These are phyloP conservation scores for Phacellophora camtschatica DNA, from an alignment of 30 jellyfish, hydroid and myxozoan species.

Conservation along the genomic window DNA sequence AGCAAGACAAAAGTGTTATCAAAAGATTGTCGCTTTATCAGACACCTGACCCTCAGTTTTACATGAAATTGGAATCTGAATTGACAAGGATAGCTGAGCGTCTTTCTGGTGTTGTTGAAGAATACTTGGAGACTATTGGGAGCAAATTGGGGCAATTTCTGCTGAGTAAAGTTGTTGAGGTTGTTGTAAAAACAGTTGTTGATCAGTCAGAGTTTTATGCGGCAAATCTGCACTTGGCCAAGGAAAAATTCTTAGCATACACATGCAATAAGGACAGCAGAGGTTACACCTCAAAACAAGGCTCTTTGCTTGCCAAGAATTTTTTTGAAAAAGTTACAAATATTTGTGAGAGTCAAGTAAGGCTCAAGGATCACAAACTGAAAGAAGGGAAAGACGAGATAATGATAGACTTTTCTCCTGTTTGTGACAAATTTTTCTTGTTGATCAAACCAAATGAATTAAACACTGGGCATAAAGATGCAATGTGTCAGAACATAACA, in stretches of 20 bases:
- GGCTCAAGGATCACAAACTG: conserved; percentile 25
- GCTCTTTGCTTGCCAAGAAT: conserved; percentile 26
- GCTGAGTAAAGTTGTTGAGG: neutral
- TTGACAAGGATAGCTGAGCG: neutral
- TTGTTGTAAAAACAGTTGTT: neutral
- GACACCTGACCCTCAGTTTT: conserved; percentile 12
- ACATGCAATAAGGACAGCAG: conserved; percentile 37
- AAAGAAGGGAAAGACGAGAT: conserved; percentile 3
- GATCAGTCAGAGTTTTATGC: conserved; percentile 11
- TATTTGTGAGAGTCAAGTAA: conserved; percentile 56
- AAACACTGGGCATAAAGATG: neutral
- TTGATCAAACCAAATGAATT: neutral
- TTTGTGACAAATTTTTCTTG: neutral
- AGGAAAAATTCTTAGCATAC: conserved; percentile 17
- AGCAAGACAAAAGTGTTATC: conserved; percentile 38
- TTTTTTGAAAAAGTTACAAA: conserved; percentile 3
- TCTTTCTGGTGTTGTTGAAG: neutral
- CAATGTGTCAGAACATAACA: neutral
- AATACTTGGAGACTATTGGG: neutral
- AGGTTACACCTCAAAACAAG: conserved; percentile 58
- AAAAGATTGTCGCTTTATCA: conserved; percentile 7
- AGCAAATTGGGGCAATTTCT: neutral
- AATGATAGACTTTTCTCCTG: conserved; percentile 21
- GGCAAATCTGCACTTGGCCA: conserved; percentile 4
- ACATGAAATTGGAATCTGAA: conserved; percentile 3